phyloP scores from a whole-genome alignment of 2,888 invertebrate species.

The Drosophila testacea region DNA sequence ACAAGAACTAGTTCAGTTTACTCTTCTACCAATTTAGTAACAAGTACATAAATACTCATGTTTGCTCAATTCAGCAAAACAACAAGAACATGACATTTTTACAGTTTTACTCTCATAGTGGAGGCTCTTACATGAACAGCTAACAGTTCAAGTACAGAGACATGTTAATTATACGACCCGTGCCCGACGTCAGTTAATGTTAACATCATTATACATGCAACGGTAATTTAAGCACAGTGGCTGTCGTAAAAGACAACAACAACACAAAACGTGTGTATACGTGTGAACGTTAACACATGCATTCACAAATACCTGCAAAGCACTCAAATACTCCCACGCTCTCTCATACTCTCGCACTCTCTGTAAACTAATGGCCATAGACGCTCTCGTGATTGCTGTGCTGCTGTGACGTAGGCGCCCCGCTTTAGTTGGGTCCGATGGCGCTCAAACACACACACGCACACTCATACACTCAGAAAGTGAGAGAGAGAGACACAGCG shows the following conservation, averaged over 20 bases:
- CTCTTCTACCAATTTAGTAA: background rate
- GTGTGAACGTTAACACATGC: slow-evolving; percentile 7
- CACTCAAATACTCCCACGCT: slow-evolving; percentile 57
- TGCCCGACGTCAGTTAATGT: slow-evolving; percentile 64
- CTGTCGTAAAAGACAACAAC: slow-evolving; percentile 17
- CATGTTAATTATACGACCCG: slow-evolving; percentile 56
- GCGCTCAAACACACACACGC: slow-evolving; percentile 31
- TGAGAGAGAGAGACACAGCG: background rate
- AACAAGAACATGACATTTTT: slow-evolving; percentile 3
- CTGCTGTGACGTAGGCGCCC: slow-evolving; percentile 65
- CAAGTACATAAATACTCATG: background rate
- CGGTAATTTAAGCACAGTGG: slow-evolving; percentile 52
- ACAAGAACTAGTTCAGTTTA: background rate
- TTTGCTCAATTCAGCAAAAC: background rate
- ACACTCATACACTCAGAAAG: background rate
- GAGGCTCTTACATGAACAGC: slow-evolving; percentile 8
- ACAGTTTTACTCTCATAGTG: slow-evolving; percentile 5
- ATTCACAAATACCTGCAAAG: slow-evolving; percentile 6
- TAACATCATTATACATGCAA: slow-evolving; percentile 50
- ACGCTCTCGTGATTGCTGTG: slow-evolving; percentile 34
- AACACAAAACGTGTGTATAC: slow-evolving; percentile 20
- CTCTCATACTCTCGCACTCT: slow-evolving; percentile 21
- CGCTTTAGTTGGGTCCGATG: slow-evolving; percentile 47
- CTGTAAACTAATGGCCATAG: slow-evolving; percentile 15
- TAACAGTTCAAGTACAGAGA: slow-evolving; percentile 38